These are phyloP conservation scores for Leptobrachium leishanense DNA, from an alignment of 2,113 vertebrate genomes.

Conservation along the genomic window DNA sequence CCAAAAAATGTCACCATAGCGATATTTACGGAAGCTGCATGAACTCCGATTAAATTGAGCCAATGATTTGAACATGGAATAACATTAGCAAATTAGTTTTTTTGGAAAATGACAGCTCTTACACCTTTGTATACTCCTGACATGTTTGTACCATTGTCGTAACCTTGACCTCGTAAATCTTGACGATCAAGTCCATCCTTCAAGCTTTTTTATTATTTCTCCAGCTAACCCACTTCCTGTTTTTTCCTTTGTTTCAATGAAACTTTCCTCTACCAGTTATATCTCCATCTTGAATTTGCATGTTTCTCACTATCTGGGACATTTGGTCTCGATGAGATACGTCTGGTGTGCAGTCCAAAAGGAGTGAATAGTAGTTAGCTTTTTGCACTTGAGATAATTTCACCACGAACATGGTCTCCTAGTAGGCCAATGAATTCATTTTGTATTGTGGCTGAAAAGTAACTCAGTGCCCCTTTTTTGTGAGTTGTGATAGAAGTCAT, in stretches of 20 bases:
- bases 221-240: neutral
- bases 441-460: neutral
- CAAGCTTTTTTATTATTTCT: neutral
- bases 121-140: neutral
- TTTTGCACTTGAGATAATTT: neutral
- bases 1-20: neutral
- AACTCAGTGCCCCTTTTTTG: neutral
- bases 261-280: slow-evolving; percentile 5
- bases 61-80: slow-evolving; percentile 3
- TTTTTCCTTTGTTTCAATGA: slow-evolving; percentile 5
- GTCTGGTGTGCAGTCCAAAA: slow-evolving; percentile 1
- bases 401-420: neutral
- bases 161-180: neutral
- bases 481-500: too few species aligned
- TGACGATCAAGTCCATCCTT: neutral
- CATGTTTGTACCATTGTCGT: neutral
- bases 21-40: slow-evolving; percentile 2
- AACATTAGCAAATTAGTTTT: neutral
- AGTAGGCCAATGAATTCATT: slow-evolving; percentile 1
- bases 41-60: neutral
- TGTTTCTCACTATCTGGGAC: neutral
- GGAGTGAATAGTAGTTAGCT: neutral
- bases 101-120: slow-evolving; percentile 7
- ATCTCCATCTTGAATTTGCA: neutral
- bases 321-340: slow-evolving; percentile 9